Evolutionary conservation across 2,797 vertebrate genomes (phyloP).

Genomic region (Mormyrops boulengeri): DNA sequence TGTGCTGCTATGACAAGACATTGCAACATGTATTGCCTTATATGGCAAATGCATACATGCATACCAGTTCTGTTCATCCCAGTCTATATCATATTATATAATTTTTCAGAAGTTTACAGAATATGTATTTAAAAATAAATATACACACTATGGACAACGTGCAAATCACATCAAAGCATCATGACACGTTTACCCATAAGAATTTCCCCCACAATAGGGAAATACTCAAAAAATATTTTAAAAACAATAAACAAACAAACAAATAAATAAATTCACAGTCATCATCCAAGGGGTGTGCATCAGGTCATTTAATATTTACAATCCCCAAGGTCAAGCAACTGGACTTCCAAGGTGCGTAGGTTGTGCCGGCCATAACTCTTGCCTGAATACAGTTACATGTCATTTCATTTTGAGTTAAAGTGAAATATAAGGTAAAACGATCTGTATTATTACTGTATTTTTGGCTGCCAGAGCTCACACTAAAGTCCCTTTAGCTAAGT

Average conservation of each 20-base stretch:
- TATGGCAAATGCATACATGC: background rate
- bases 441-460: background rate
- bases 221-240: background rate
- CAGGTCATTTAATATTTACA: background rate
- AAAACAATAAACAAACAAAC: background rate
- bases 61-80: background rate
- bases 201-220: background rate
- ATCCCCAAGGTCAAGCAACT: background rate
- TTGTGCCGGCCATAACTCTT: background rate
- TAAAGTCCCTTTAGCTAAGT: background rate
- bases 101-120: background rate
- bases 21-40: background rate
- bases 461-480: background rate
- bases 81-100: background rate
- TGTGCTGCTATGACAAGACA: background rate
- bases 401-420: background rate
- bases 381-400: background rate
- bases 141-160: background rate
- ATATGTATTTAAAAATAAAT: background rate
- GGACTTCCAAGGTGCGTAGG: background rate
- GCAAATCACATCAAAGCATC: background rate
- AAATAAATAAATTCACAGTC: background rate
- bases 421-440: background rate
- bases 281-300: background rate
- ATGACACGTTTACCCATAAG: background rate